A percentile compares a stretch with the other conserved stretches of the same genome.
phyloP scores from a whole-genome alignment of 1,140 invertebrate species.

The Drosophila equinoxialis region DNA sequence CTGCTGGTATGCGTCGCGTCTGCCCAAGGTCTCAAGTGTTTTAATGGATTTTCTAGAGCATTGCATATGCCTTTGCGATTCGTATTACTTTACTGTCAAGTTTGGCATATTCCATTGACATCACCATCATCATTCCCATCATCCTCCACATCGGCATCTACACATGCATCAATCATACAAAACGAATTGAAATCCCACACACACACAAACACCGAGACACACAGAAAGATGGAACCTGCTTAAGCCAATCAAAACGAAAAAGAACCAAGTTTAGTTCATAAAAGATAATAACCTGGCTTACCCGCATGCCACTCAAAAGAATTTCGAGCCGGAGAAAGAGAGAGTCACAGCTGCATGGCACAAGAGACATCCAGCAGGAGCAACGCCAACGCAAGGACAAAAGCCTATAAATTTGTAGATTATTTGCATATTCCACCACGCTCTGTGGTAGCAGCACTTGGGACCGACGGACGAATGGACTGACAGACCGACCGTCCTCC shows the following conservation, averaged over 20 bases:
- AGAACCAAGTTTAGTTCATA: constrained; percentile 68
- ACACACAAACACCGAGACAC: not conserved
- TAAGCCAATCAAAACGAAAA: constrained; percentile 55
- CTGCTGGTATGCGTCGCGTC: constrained; percentile 45
- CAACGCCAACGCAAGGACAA: constrained; percentile 18
- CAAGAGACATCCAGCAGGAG: constrained; percentile 35
- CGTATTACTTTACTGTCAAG: constrained; percentile 54
- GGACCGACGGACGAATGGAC: not conserved
- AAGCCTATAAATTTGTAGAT: constrained; percentile 81
- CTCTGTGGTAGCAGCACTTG: constrained; percentile 31
- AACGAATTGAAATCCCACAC: constrained; percentile 8
- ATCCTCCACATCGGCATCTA: constrained; percentile 23
- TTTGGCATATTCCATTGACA: constrained; percentile 54
- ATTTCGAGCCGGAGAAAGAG: constrained; percentile 21
- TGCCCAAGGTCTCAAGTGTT: constrained; percentile 68
- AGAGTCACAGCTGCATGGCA: constrained; percentile 35
- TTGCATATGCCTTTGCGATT: constrained; percentile 43
- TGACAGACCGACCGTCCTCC: no score
- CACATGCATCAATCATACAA: constrained; percentile 69
- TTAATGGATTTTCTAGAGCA: constrained; percentile 69
- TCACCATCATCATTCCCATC: constrained; percentile 30
- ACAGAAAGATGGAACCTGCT: constrained; percentile 15
- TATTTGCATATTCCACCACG: constrained; percentile 70
- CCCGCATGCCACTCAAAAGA: constrained; percentile 52
- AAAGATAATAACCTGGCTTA: constrained; percentile 78